These are phyloP conservation scores for Lycocerus yunnanus DNA, from an alignment of 2,888 invertebrate genomes.

Conservation along the genomic window DNA sequence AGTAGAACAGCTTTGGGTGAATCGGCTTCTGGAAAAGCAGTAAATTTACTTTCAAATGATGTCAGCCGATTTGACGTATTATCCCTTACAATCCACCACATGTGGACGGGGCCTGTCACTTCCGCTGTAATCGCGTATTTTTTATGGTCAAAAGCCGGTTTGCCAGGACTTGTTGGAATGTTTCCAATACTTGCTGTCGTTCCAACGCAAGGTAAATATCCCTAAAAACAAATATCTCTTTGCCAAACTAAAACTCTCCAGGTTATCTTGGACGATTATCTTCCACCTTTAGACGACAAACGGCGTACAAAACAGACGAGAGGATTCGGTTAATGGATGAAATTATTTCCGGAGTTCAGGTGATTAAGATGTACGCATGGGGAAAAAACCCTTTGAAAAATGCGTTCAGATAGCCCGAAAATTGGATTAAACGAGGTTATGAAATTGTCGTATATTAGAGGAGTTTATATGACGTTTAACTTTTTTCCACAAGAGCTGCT, in stretches of 20 bases:
- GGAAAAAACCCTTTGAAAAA: slow-evolving; percentile 71
- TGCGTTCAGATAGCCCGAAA: slow-evolving; percentile 63
- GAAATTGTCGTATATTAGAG: slow-evolving; percentile 67
- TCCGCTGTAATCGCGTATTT: slow-evolving; percentile 74
- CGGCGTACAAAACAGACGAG: slow-evolving; percentile 85
- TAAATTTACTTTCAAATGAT: slow-evolving; percentile 93
- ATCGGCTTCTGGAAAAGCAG: slow-evolving; percentile 86
- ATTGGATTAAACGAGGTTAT: slow-evolving; percentile 61
- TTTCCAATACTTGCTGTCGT: slow-evolving; percentile 76
- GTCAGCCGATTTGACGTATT: slow-evolving; percentile 89
- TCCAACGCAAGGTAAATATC: slow-evolving; percentile 75
- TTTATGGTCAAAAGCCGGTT: slow-evolving; percentile 75
- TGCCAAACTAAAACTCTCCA: slow-evolving; percentile 36
- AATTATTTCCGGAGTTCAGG: slow-evolving; percentile 90
- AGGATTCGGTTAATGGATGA: slow-evolving; percentile 94
- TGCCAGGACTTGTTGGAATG: slow-evolving; percentile 78
- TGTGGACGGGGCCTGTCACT: slow-evolving; percentile 81
- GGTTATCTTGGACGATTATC: slow-evolving; percentile 69
- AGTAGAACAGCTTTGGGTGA: slow-evolving; percentile 72
- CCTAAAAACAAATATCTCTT: not conserved
- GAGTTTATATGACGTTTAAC: slow-evolving; percentile 73
- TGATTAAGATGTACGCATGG: slow-evolving; percentile 78
- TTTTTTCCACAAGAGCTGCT: slow-evolving; percentile 82
- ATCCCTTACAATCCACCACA: slow-evolving; percentile 80
- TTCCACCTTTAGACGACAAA: slow-evolving; percentile 71